These are phyloP conservation scores for Zaprionus inermis DNA, from an alignment of 1,140 invertebrate species.

Conservation along the genomic window DNA sequence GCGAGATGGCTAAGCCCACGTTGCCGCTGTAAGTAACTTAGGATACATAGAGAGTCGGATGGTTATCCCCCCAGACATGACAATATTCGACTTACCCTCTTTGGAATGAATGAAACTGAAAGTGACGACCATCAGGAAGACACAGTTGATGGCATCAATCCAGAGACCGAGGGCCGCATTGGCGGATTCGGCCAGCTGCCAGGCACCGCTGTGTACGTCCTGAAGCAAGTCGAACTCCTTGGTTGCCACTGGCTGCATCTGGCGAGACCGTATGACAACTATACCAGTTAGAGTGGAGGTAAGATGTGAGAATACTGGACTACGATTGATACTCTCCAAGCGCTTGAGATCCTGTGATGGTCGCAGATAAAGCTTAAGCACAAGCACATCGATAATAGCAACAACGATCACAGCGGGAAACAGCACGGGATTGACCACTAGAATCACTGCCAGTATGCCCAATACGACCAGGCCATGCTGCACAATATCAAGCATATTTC, in stretches of 20 bases:
- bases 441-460: constrained; percentile 88
- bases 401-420: constrained; percentile 87
- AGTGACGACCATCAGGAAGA: constrained; percentile 87
- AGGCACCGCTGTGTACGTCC: constrained; percentile 88
- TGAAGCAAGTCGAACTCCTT: constrained; percentile 89
- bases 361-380: constrained; percentile 90
- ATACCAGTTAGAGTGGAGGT: constrained; percentile 91
- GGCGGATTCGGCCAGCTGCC: constrained; percentile 87
- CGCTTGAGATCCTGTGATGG: constrained; percentile 93
- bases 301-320: constrained; percentile 93
- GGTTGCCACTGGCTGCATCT: constrained; percentile 87
- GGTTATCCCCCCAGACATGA: not conserved
- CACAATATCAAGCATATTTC: constrained; percentile 87
- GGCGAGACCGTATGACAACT: constrained; percentile 91
- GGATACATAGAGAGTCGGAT: not conserved
- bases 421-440: constrained; percentile 89
- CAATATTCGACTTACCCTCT: constrained; percentile 62
- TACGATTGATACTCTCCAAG: constrained; percentile 90
- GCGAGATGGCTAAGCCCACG: constrained; percentile 92
- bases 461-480: constrained; percentile 86
- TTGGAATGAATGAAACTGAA: constrained; percentile 86
- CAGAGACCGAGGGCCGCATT: constrained; percentile 90
- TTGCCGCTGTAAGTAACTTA: constrained; percentile 86
- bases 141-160: constrained; percentile 89
- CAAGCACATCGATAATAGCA: constrained; percentile 87